A percentile compares a stretch with the other conserved stretches of the same genome.
Conservation (phyloP, 2,888 invertebrate species). For the Amiota mariae region DNA sequence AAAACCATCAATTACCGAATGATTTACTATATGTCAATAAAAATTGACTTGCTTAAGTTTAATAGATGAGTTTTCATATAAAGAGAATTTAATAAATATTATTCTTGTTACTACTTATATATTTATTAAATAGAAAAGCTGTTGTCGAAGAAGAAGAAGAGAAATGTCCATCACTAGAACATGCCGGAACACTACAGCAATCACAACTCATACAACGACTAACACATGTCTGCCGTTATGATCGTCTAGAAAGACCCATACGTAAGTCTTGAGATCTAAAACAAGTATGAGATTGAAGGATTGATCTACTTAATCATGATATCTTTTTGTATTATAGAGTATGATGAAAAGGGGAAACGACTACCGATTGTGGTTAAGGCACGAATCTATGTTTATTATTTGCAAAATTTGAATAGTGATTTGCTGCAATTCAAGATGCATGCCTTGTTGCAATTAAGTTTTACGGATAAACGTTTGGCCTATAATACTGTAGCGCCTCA, state of each 20-base stretch:
- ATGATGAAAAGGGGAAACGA: constrained; percentile 51
- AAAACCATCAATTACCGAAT: no score
- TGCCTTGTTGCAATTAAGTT: constrained; percentile 63
- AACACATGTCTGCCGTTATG: constrained; percentile 71
- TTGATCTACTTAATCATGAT: background rate
- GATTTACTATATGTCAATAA: no score
- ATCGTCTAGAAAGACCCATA: constrained; percentile 70
- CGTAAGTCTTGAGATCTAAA: constrained; percentile 48
- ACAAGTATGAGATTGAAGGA: constrained; percentile 10
- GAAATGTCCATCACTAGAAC: constrained; percentile 63
- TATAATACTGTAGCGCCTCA: constrained; percentile 58
- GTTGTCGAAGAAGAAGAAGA: constrained; percentile 54
- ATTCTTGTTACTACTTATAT: constrained; percentile 2
- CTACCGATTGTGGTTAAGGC: constrained; percentile 63
- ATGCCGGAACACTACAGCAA: constrained; percentile 67
- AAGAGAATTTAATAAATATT: background rate
- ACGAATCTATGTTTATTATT: constrained; percentile 66
- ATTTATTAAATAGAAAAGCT: constrained; percentile 41
- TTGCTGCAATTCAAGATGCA: constrained; percentile 66
- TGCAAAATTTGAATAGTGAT: constrained; percentile 69
- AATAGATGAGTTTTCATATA: no score
- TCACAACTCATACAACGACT: constrained; percentile 69
- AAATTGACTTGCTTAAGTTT: no score
- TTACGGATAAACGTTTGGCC: constrained; percentile 62
- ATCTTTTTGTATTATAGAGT: constrained; percentile 39